Percentiles rank a stretch among this genome's conserved stretches.
phyloP scores from a whole-genome alignment of 37 sponge, comb jelly and placozoan species.

The Bolinopsis microptera region DNA sequence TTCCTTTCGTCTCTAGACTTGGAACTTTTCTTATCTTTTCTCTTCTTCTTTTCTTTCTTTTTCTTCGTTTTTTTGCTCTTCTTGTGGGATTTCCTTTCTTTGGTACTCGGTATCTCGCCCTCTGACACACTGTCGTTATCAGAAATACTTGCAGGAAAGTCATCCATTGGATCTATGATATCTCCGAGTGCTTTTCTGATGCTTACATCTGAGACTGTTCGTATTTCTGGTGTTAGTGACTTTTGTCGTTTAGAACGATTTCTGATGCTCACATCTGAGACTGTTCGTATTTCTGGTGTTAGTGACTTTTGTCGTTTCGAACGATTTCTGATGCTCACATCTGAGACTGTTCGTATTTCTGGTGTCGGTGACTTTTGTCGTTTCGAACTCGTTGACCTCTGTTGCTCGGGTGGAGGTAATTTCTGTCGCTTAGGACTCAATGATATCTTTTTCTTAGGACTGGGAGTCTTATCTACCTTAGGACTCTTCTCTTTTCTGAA shows the following conservation, averaged over 20 bases:
- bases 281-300: no score
- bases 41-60: constrained; percentile 53
- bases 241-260: neutral
- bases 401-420: neutral
- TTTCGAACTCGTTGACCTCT: no score
- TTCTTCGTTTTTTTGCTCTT: constrained; percentile 2
- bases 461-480: neutral
- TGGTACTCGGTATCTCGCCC: neutral
- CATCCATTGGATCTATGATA: constrained; percentile 22
- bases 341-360: no score
- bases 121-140: neutral
- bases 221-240: neutral
- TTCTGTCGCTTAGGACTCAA: neutral
- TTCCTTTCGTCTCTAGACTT: neutral
- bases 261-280: no score
- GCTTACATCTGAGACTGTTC: neutral
- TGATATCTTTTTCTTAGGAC: neutral
- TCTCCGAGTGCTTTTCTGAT: neutral
- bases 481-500: neutral
- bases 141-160: neutral
- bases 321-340: no score
- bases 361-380: neutral
- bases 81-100: constrained; percentile 37
- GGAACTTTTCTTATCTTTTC: neutral
- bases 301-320: neutral